A percentile compares a stretch with the other conserved stretches of the same genome.
Evolutionary conservation across 2,888 invertebrate genomes (phyloP).

Genomic region (Tuberolachnus salignus): DNA sequence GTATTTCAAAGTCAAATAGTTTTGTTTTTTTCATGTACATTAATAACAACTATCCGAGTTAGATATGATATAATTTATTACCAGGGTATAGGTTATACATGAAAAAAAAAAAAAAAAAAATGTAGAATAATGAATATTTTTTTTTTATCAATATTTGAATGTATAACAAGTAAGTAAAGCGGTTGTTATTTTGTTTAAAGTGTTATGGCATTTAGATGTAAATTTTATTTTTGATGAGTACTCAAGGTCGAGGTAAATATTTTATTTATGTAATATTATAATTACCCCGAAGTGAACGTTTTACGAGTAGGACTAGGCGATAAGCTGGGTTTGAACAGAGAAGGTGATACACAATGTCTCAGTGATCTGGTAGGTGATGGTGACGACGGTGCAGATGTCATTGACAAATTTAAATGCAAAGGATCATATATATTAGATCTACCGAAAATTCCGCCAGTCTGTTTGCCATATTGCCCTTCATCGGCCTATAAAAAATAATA

Average conservation of each 20-base stretch:
- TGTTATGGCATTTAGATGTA: no score
- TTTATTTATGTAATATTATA: not conserved
- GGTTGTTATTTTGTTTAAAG: no score
- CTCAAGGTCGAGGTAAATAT: slow-evolving; percentile 15
- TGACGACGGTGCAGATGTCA: slow-evolving; percentile 66
- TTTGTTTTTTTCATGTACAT: no score
- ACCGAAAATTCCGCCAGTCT: slow-evolving; percentile 18
- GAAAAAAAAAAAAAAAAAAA: no score
- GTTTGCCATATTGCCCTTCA: slow-evolving; percentile 53
- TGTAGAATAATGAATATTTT: no score
- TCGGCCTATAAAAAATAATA: slow-evolving; percentile 44
- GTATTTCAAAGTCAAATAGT: no score
- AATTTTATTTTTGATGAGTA: no score
- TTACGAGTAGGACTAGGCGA: slow-evolving; percentile 87
- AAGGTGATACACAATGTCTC: slow-evolving; percentile 63
- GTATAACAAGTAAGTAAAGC: no score
- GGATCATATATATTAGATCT: slow-evolving; percentile 62
- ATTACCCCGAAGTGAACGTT: slow-evolving; percentile 60
- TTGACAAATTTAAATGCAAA: slow-evolving; percentile 63
- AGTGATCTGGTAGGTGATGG: slow-evolving; percentile 69
- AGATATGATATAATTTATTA: no score
- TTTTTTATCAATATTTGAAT: no score
- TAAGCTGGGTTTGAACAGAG: slow-evolving; percentile 66
- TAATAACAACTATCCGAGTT: no score
- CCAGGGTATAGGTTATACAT: no score